These are phyloP conservation scores for Megalonaias nervosa DNA, from an alignment of 1,140 invertebrate genomes.

Conservation along the genomic window DNA sequence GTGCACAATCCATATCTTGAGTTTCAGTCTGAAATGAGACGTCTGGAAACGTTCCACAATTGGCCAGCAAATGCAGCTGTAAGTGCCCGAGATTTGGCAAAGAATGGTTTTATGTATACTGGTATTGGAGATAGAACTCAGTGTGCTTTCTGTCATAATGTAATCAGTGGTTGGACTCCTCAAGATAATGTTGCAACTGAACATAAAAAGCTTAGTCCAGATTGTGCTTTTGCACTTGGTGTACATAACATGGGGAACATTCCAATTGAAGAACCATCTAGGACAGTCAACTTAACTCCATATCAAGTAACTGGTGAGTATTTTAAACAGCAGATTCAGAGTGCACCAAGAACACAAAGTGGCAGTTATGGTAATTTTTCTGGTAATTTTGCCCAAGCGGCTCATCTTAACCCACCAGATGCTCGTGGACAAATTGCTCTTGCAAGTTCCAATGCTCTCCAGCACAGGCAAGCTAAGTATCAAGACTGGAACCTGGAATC, in stretches of 20 bases:
- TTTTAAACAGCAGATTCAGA: neutral
- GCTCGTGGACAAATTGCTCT: neutral
- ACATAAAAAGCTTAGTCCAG: conserved; percentile 81
- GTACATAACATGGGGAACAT: conserved; percentile 11
- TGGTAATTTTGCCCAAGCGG: too few relatives aligned
- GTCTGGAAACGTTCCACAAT: conserved; percentile 72
- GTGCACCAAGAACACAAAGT: neutral
- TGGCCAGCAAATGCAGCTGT: conserved; percentile 82
- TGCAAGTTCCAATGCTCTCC: neutral
- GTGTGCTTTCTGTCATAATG: conserved; percentile 87
- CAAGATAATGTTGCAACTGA: conserved; percentile 84
- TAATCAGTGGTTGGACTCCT: conserved; percentile 82
- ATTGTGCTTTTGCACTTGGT: conserved; percentile 81
- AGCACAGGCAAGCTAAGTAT: conserved; percentile 19
- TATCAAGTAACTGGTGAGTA: conserved; percentile 1
- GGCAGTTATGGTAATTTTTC: neutral
- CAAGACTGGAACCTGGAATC: conserved; percentile 74
- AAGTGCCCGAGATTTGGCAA: conserved; percentile 81
- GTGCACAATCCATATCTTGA: conserved; percentile 18
- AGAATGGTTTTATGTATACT: conserved; percentile 85
- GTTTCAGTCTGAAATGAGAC: conserved; percentile 18
- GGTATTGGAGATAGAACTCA: conserved; percentile 78
- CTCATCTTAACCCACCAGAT: too few relatives aligned
- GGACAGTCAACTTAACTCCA: neutral
- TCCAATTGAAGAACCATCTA: neutral